phyloP scores from a whole-genome alignment of 2,888 invertebrate species.

The Drosophila anomalata region DNA sequence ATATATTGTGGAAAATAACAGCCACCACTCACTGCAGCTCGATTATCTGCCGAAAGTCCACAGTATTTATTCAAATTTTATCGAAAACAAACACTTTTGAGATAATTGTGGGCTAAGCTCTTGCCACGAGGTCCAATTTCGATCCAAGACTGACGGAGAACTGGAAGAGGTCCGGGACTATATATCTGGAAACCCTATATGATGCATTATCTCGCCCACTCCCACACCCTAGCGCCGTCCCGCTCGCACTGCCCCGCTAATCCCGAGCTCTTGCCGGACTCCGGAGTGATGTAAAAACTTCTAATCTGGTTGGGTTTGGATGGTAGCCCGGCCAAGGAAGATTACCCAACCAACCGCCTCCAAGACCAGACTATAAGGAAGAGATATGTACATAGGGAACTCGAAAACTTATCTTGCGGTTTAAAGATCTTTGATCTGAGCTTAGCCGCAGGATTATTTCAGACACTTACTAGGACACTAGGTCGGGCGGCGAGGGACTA shows the following conservation, averaged over 20 bases:
- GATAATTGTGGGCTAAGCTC: conserved; percentile 36
- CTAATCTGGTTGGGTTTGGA: conserved; percentile 27
- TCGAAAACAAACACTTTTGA: background rate
- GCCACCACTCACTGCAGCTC: conserved; percentile 8
- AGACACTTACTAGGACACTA: conserved; percentile 58
- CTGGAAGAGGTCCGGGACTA: background rate
- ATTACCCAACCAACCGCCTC: conserved; percentile 47
- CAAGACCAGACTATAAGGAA: background rate
- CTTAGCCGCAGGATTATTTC: conserved; percentile 72
- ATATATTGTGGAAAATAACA: background rate
- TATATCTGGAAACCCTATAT: conserved; percentile 1
- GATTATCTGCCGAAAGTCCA: conserved; percentile 10
- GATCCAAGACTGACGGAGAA: conserved; percentile 30
- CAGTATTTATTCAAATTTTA: background rate
- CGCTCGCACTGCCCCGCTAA: conserved; percentile 20
- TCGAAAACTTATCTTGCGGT: conserved; percentile 59
- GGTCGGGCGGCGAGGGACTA: background rate
- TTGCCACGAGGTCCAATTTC: conserved; percentile 45
- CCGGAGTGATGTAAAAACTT: conserved; percentile 44
- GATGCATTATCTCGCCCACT: conserved; percentile 9
- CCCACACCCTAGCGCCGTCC: background rate
- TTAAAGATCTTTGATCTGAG: conserved; percentile 75
- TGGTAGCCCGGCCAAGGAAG: conserved; percentile 13
- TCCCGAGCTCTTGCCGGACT: conserved; percentile 13
- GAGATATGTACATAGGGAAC: background rate